Evolutionary conservation across 2,113 vertebrate genomes (phyloP), one percentile per base, ranked within the genome.

Genomic region (Nannospalax galili): DNA sequence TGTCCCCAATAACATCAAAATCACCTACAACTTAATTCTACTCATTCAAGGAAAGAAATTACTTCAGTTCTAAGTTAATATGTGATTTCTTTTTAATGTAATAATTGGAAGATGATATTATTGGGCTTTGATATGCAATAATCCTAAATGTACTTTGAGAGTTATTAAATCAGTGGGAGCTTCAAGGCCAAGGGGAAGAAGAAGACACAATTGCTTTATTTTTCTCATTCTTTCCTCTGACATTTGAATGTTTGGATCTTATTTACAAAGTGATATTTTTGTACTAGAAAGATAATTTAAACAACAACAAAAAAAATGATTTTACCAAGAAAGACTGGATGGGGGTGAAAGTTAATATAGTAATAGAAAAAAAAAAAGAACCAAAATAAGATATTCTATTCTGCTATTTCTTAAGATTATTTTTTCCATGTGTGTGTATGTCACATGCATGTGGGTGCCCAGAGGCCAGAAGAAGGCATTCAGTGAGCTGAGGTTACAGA

Each of bases 41-140:
- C 75, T 87, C 86, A 42, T 80, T 95, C 91, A 91, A 86, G 94
- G 56, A 95, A 96, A 97, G 82, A 97, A 97, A 97, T 95, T 79
- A 86, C 92, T 97, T 93, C 80, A 88, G 91, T 97, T 95, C 91
- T 78, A 95, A 95, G 91, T 94, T 95, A 97, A 95, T 95, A 84
- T 5, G 30, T 72, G 58, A 81, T 97, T 95, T 82, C 86, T 94
- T 95, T 95, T 79, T 97, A 97, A 95, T 80, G 60, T 95, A 96
- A 96, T 96, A 96, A 97, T 95, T 96, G 96, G 86, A 30, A 95
- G 84, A 88, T 82, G 87, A 96, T 94, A 95, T 96, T 97, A 97
- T 96, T 95, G 93, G n/a, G 35, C 77, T 95, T 90, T 92, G 62
- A 93, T 95, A 90, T 79, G 62, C 48, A 97, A 81, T 94, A 92